These are phyloP conservation scores for Aelia acuminata DNA, from an alignment of 2,888 invertebrate genomes.

Conservation along the genomic window DNA sequence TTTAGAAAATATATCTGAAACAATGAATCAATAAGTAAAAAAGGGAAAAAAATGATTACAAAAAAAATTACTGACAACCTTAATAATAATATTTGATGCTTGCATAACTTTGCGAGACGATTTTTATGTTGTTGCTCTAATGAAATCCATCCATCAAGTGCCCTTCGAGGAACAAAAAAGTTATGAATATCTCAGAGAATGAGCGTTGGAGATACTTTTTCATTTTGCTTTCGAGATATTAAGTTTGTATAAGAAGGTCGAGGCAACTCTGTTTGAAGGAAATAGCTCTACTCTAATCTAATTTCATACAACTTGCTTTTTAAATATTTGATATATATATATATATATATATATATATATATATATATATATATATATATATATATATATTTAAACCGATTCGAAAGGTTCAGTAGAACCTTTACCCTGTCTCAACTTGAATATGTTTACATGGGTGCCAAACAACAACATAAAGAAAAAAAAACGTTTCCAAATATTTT, in stretches of 20 bases:
- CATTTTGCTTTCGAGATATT: neutral
- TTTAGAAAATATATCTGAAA: too few species aligned
- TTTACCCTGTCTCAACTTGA: too few species aligned
- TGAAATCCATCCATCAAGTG: slow-evolving; percentile 2
- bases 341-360: too few species aligned
- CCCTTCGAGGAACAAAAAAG: neutral
- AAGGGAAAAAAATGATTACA: neutral
- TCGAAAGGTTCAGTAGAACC: too few species aligned
- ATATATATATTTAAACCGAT: too few species aligned
- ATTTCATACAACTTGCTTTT: neutral
- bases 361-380: too few species aligned
- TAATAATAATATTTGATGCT: neutral
- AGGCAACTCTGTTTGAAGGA: neutral
- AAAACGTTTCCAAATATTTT: too few species aligned
- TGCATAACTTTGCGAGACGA: neutral
- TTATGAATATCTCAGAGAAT: neutral
- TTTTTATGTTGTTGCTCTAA: neutral
- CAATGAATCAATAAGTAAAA: neutral
- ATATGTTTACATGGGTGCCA: too few species aligned
- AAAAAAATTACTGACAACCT: neutral
- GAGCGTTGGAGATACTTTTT: neutral
- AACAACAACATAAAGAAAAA: too few species aligned
- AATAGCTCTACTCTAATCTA: neutral
- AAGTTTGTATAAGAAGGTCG: neutral
- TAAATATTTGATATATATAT: neutral